phyloP scores from a whole-genome alignment of 2,113 vertebrate genomes.

The Sphaerodactylus townsendi region DNA sequence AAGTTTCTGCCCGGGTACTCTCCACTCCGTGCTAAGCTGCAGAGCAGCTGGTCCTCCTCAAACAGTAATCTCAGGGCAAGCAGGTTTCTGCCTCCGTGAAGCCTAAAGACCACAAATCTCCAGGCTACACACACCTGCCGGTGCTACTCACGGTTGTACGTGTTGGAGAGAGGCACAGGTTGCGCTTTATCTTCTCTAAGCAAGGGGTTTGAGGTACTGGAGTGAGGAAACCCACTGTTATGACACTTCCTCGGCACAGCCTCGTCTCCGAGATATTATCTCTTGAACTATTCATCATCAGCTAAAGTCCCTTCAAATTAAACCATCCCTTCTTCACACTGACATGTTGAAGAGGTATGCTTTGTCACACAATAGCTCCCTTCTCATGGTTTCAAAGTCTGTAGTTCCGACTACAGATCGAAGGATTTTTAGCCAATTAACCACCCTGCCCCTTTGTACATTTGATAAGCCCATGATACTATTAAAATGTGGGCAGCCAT shows the following conservation, averaged over 20 bases:
- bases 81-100: conserved; percentile 4
- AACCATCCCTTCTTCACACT: not conserved
- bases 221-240: not conserved
- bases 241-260: not conserved
- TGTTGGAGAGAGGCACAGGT: not conserved
- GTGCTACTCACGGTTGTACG: not conserved
- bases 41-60: conserved; percentile 27
- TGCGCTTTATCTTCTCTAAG: not conserved
- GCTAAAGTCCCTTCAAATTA: not conserved
- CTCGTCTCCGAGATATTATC: not conserved
- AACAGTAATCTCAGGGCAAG: not conserved
- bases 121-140: conserved; percentile 24
- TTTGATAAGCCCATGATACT: not conserved
- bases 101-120: not conserved
- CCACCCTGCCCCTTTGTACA: not conserved
- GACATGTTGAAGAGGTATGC: no score
- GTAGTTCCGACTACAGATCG: not conserved
- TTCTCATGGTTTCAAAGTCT: not conserved
- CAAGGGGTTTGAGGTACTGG: not conserved
- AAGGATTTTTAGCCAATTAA: not conserved
- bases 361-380: not conserved
- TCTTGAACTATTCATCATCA: not conserved
- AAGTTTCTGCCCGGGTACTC: conserved; percentile 27
- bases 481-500: not conserved
- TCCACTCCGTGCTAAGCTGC: not conserved